Conservation (phyloP, 2,113 vertebrate genomes). For the Gopherus evgoodei region DNA sequence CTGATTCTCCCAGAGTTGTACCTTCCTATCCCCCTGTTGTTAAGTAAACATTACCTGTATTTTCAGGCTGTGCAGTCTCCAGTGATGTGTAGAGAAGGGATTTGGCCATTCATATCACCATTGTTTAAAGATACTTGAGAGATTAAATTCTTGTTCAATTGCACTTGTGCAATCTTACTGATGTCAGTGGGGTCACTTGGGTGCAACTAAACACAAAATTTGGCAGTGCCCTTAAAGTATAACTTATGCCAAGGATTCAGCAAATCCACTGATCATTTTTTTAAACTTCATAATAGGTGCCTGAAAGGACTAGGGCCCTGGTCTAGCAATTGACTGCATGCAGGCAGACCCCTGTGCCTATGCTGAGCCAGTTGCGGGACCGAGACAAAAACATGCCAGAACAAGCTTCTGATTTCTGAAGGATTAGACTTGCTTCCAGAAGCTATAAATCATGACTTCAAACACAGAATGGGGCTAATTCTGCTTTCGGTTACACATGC, state of each 20-base stretch:
- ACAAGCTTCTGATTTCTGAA: background rate
- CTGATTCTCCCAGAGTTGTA: background rate
- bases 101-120: background rate
- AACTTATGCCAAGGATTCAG: rapidly evolving
- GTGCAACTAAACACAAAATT: background rate
- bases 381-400: background rate
- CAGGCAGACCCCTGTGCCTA: background rate
- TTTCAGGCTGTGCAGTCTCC: background rate
- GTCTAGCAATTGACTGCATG: background rate
- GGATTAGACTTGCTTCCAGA: background rate
- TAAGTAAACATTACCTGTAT: background rate
- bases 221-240: background rate
- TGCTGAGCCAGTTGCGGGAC: background rate
- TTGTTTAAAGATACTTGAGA: background rate
- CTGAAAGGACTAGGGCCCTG: background rate
- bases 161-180: background rate
- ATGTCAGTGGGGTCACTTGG: background rate
- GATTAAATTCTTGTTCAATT: background rate
- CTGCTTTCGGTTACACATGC: rapidly evolving
- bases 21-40: background rate
- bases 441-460: background rate
- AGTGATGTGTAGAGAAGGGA: background rate
- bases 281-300: background rate
- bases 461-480: background rate
- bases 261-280: background rate